These are phyloP conservation scores for Solen grandis DNA, from an alignment of 1,140 invertebrate species.

Conservation along the genomic window DNA sequence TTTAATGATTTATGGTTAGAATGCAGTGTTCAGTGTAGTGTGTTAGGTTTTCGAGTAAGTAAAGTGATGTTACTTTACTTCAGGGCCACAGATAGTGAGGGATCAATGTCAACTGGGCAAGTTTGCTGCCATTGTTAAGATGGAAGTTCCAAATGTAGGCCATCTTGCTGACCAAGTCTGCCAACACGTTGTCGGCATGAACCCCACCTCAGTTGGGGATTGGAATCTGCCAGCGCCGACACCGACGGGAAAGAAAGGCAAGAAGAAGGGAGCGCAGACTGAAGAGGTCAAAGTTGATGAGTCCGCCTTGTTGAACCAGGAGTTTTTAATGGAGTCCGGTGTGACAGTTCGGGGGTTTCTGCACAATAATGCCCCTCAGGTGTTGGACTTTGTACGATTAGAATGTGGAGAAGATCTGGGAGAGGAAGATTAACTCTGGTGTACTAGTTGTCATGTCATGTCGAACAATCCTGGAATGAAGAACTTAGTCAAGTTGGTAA, in stretches of 20 bases:
- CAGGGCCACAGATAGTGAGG: constrained; percentile 58
- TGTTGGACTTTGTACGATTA: constrained; percentile 92
- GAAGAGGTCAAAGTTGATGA: constrained; percentile 83
- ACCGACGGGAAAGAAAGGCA: constrained; percentile 58
- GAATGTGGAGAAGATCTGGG: constrained; percentile 87
- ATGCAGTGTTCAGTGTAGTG: too few relatives aligned
- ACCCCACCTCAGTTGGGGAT: constrained; percentile 89
- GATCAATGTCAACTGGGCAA: constrained; percentile 84
- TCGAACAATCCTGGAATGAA: too few relatives aligned
- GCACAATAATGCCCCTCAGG: constrained; percentile 85
- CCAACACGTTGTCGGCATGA: constrained; percentile 95
- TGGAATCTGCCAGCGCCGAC: constrained; percentile 80
- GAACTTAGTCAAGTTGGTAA: too few relatives aligned
- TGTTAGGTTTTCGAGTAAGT: too few relatives aligned
- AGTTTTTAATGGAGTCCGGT: constrained; percentile 90
- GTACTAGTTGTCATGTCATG: too few relatives aligned
- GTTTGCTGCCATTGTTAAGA: constrained; percentile 90
- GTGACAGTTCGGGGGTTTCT: constrained; percentile 89
- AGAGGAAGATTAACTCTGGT: constrained; percentile 49
- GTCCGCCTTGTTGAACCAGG: constrained; percentile 89
- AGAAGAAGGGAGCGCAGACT: constrained; percentile 84
- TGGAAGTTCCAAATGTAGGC: constrained; percentile 66
- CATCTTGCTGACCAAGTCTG: constrained; percentile 88
- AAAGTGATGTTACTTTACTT: too few relatives aligned
- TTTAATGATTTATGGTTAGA: too few relatives aligned